Base-by-base conservation (phyloP, 1,140 invertebrate genomes). In the Ooceraea biroi region DNA sequence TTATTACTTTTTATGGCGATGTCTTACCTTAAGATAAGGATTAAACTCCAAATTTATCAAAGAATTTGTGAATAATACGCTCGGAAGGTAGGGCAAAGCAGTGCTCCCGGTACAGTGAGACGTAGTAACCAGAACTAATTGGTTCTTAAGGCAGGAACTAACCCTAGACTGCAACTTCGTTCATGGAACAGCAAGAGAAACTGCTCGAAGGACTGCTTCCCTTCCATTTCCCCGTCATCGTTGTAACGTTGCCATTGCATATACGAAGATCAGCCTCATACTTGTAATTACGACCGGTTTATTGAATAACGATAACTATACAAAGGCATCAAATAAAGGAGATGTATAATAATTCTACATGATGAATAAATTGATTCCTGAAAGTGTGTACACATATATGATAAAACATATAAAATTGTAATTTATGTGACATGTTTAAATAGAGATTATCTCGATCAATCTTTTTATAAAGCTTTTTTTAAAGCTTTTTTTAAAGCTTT, bases 61-160 rank as follows among this genome's bases (percentile, higher is more conserved):
- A 80, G 27, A 30, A 71, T 80, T n/a, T 55, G 50, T 19, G 36
- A 71, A 69, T 80, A 69, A 71, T 46, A 41, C 27, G 27, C 17
- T 27, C 22, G 36, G 41, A n/a, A 44, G 68, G 27, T 12, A 36
- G 11, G n/a, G 36, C 36, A 36, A 48, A 12, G 19, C 55, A 25
- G 46, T 57, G 25, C 61, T 52, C 10, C 19, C 30, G 30, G 36
- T 78, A 58, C 25, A 71, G 36, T 27, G n/a, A 69, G 65, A 58
- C 65, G 12, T 58, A 80, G 66, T 50, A 71, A 80, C 48, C 63
- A 27, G 63, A 78, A 69, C 76, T 80, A 80, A 80, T 80, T 80
- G 65, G 76, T 80, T 80, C 76, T 80, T 80, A 80, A 80, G 71
- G 76, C 57, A 71, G 76, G 48, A 71, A 80, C 76, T 80, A 80